phyloP scores from a whole-genome alignment of 2,113 vertebrate species.

The Microcebus murinus region DNA sequence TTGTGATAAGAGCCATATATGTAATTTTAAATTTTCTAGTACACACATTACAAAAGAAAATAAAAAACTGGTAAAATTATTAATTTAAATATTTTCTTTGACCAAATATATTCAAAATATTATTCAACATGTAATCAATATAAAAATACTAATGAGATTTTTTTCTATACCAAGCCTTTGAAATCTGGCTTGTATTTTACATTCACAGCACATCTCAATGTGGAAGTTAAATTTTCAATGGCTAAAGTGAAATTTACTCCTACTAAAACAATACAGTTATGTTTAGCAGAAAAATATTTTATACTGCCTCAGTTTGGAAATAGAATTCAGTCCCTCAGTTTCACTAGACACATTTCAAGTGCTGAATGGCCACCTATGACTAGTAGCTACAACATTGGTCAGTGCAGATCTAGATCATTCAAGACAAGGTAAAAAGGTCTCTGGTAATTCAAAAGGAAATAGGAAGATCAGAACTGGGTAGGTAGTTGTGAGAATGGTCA shows the following conservation, averaged over 20 bases:
- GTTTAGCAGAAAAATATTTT: constrained; percentile 38
- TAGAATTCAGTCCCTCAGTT: background rate
- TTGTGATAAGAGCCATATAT: background rate
- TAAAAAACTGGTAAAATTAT: background rate
- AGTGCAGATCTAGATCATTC: background rate
- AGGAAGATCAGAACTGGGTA: background rate
- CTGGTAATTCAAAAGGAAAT: background rate
- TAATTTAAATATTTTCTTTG: constrained; percentile 44
- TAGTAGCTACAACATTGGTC: background rate
- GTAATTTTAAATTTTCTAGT: constrained; percentile 23
- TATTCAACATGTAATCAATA: background rate
- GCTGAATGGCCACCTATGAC: background rate
- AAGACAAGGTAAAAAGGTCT: background rate
- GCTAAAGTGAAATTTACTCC: constrained; percentile 45
- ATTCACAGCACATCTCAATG: background rate
- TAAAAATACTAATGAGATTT: background rate
- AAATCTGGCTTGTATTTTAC: constrained; percentile 2
- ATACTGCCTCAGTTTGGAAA: background rate
- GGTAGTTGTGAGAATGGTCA: background rate
- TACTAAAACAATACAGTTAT: background rate
- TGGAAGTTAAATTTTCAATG: background rate
- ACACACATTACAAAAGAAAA: background rate
- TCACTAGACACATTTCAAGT: constrained; percentile 6
- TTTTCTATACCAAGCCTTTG: background rate
- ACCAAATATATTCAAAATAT: constrained; percentile 31